phyloP scores from a whole-genome alignment of 2,797 vertebrate genomes.

The Argentina silus region DNA sequence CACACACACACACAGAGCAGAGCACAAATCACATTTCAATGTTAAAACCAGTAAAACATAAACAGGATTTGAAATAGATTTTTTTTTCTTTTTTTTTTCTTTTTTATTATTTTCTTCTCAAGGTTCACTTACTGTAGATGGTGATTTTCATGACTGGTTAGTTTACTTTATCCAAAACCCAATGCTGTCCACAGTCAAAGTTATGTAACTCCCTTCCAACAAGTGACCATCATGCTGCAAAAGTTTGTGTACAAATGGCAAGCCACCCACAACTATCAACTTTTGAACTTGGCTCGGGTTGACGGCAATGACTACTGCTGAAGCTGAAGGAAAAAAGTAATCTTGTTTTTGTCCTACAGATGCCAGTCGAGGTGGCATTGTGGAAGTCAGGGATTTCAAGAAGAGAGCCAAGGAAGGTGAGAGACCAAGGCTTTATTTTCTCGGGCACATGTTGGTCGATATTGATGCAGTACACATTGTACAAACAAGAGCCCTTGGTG shows the following conservation, averaged over 20 bases:
- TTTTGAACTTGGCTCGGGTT: background rate
- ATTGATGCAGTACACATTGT: slow-evolving; percentile 48
- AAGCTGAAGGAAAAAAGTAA: background rate
- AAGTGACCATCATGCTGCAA: no score
- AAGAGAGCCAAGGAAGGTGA: slow-evolving; percentile 96
- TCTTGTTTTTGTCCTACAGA: slow-evolving; percentile 77
- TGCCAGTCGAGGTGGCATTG: slow-evolving; percentile 84
- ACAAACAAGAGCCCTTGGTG: slow-evolving; percentile 49
- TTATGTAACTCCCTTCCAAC: no score
- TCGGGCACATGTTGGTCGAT: slow-evolving; percentile 35
- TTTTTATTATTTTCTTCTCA: no score
- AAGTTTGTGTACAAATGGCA: no score
- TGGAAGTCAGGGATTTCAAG: slow-evolving; percentile 94
- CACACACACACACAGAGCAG: slow-evolving; percentile 32
- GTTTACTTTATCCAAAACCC: no score
- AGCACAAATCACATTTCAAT: background rate
- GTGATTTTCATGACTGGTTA: no score
- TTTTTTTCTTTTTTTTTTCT: no score
- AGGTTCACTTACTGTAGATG: no score
- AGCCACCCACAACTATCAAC: background rate
- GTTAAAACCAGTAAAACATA: no score
- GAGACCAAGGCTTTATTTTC: slow-evolving; percentile 17
- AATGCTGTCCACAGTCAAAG: no score
- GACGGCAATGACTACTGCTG: background rate
- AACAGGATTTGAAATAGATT: no score